Evolutionary conservation across 2,797 vertebrate genomes (phyloP), one percentile per base, ranked within the genome.

Genomic region (Cottoperca gobio): DNA sequence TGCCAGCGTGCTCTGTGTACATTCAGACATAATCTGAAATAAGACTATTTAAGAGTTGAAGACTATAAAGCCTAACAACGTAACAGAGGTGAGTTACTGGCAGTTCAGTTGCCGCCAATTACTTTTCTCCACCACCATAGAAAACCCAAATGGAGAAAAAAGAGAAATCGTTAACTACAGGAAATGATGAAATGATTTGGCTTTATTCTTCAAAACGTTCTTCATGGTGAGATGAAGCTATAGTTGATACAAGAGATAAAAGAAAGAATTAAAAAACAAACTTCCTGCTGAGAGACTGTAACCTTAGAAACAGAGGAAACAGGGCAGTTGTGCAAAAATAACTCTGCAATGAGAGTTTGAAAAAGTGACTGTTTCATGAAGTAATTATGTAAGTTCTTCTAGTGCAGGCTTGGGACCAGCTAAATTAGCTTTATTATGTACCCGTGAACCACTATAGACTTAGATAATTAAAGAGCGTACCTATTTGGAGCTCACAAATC

Each of bases 391-490:
- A 31, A 35, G 54, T 66, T 69, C 26, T 70, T 63, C 40, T 33
- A 58, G 42, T 58, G 49, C 13, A 71, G 61, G 40, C 45, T 40
- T 55, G 67, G 70, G 76, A 84, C 54, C 71, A 78, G 61, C 55
- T 57, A 76, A 58, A 86, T 86, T 54, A 84, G 79, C 76, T 71
- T 78, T 73, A 70, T 83, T 69, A 70, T 67, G 50, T 76, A 28
- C 45, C 31, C 54, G 19, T 24, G 78, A 83, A 74, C 82, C 79
- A 81, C 64, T 70, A 24, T 46, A 73, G 78, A 82, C 76, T 65
- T 11, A 76, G 83, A 90, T 86, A 69, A 90, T 91, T 88, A 81
- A 85, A 67, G 50, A 82, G 70, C 4, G 54, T 42, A 82, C 42
- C 64, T 78, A 83, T 85, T 84, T 80, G 59, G 26, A 81, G 69